Evolutionary conservation across 2,888 invertebrate genomes (phyloP), one percentile per base, ranked within the genome.

Genomic region (Lobophora halterata): DNA sequence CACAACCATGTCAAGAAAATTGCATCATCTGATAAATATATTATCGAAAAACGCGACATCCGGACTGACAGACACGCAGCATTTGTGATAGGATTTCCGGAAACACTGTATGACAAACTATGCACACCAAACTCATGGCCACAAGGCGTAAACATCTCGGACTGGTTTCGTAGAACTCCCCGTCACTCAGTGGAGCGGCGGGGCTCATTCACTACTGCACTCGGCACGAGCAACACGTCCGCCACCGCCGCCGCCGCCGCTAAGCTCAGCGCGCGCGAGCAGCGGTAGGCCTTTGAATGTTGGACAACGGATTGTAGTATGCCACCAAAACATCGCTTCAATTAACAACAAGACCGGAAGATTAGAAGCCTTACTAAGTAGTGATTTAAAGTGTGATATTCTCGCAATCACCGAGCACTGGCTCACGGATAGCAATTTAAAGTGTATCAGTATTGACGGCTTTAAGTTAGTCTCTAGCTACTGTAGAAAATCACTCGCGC

Each of bases 121-220:
- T 37, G 13, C 3, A 9, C 28, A 3, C 29, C 43, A 5, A 9
- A 25, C 3, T 18, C 23, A 11, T 43, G 43, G 43, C 43, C 43
- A 19, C 29, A 13, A 2, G 31, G 42, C 13, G 13, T 37, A 2
- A 33, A 33, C 10, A 3, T 38, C 1, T 29, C 34, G 5, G 30
- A 43, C 17, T 43, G 43, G 38, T 43, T 38, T 44, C 43, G 17
- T 8, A 17, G 12, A 6, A 10, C 18, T 5, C 33, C 44, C 34
- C 34, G 38, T 27, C n/a, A n/a, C n/a, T n/a, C n/a, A n/a, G 5
- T 5, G 10, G 36, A 36, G 36, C 36, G 42, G 36, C 19, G 33
- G 11, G 1, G 11, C 3, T 7, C 2, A 18, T 18, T n/a, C 10
- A 17, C 9, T n/a, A 14, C 17, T 8, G 10, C 11, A 6, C n/a